Evolutionary conservation across 2,113 vertebrate species (phyloP), one percentile per base, ranked within the genome.

Genomic region (Merops nubicus): DNA sequence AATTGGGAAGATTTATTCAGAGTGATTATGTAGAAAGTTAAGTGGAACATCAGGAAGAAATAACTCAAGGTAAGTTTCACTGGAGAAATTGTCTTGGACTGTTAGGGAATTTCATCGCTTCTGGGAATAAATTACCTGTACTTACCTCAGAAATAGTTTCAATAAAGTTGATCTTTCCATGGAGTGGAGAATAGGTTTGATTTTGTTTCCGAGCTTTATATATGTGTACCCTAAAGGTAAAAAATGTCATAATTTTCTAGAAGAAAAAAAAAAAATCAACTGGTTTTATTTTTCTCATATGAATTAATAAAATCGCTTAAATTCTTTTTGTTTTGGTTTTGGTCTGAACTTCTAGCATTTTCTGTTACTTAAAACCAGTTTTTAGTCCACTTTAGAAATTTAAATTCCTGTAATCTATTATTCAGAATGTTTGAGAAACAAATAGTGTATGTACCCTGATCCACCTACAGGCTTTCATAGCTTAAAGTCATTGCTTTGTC

Each of bases 371-470:
- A 57, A 91, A 38, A 36, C 72, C 9, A 62, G 8, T 57, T 54
- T 28, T 62, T 63, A 77, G 48, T 17, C 34, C 34, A 42, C 17
- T 73, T 87, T 54, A 83, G 56, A 85, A 94, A 94, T 90, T 65
- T 42, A 80, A 76, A 95, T 91, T 86, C 60, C 28, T 76, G 34
- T 82, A 91, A 79, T 33, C 88, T 93, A 65, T 82, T 76, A 86
- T 91, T 97, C 57, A 86, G 59, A 84, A 92, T 34, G 31, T 50
- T 92, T 86, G 86, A 87, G 72, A 96, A 96, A 95, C 57, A 96
- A 92, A 74, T 70, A 85, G 12, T 74, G 4, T 82, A 43, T 62
- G 47, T 36, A 81, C 47, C 31, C 21, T 57, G 29, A 84, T 93
- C 88, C 88, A 29, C 89, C 92, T 90, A 29, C 65, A 79, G 77